Evolutionary conservation across 1,140 invertebrate species (phyloP), one percentile per base, ranked within the genome.

Genomic region (Trichonephila inaurata): DNA sequence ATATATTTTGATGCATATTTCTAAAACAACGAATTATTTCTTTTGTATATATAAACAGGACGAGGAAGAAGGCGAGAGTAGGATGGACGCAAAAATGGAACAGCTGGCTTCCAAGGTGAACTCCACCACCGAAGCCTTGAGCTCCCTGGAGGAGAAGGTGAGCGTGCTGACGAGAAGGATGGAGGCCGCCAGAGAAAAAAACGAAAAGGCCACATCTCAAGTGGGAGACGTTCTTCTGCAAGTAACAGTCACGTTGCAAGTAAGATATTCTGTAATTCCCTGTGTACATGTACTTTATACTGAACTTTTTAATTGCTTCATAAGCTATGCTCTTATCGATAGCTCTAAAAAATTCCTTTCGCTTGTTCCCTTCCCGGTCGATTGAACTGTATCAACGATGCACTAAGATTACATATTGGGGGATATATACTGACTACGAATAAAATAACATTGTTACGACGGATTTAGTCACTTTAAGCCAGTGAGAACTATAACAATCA

Each of bases 201-300:
- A 28, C 28, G 89, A 91, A 12, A 82, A 91, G 6, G 51, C 60
- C 18, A 62, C 24, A 24, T 83, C 90, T 18, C 82, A 92, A 58
- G 83, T 86, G 28, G 91, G 91, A 58, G 82, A 92, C 28, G 16
- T 69, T 12, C 28, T 92, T 16, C 82, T 92, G 14, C 91, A 92
- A 58, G 91, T 86, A 6, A 92, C 91, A 3, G 91, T 92, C n/a
- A 92, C 83, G 5, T n/a, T 86, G 14, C 60, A 92, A 64, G 91
- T 92, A n/a, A 81, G 51, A 21, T 18, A 21, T 51, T 14, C 16
- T 4, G 8, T 77, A 40, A 40, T 40, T 40, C 33, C 33, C 4
- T 4, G 33, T 40, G 4, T 28, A 28, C 16, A 51, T 6, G 2
- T 10, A 8, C 44, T 51, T 5, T 5, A 10, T 10, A 10, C 5